These are phyloP conservation scores for Eulemur albifrons DNA, from an alignment of 2,797 vertebrate species.

Conservation along the genomic window DNA sequence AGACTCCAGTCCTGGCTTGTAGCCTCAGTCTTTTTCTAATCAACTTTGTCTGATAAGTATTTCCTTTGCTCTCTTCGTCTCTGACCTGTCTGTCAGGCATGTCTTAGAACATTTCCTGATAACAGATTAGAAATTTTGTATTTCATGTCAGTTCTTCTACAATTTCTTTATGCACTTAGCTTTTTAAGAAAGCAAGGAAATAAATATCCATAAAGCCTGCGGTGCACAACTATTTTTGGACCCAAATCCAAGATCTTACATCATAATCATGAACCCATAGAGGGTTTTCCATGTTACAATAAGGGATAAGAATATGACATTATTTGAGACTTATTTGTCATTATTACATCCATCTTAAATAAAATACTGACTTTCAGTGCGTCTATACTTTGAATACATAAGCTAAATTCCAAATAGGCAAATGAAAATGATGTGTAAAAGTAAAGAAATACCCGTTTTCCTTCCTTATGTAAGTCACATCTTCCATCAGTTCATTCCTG, in stretches of 20 bases:
- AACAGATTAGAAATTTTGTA: neutral
- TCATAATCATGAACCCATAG: neutral
- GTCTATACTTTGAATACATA: neutral
- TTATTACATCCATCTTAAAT: neutral
- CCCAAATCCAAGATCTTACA: neutral
- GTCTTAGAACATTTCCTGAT: neutral
- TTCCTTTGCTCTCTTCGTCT: neutral
- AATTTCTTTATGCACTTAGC: neutral
- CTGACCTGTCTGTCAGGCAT: neutral
- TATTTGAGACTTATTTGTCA: neutral
- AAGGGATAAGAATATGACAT: neutral
- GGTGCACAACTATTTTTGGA: neutral
- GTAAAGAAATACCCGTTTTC: neutral
- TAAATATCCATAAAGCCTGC: neutral
- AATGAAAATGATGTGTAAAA: conserved; percentile 11
- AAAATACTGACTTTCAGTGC: neutral
- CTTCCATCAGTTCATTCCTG: neutral
- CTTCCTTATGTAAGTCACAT: neutral
- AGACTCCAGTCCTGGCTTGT: neutral
- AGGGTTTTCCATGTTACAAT: neutral
- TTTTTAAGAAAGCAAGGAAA: neutral
- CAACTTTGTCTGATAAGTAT: neutral
- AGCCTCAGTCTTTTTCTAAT: neutral
- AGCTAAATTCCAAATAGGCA: neutral
- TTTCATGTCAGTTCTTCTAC: neutral